Percentiles rank a stretch among this genome's conserved stretches.
phyloP scores from a whole-genome alignment of 2,113 vertebrate species.

The Psittacula cyanocephala region DNA sequence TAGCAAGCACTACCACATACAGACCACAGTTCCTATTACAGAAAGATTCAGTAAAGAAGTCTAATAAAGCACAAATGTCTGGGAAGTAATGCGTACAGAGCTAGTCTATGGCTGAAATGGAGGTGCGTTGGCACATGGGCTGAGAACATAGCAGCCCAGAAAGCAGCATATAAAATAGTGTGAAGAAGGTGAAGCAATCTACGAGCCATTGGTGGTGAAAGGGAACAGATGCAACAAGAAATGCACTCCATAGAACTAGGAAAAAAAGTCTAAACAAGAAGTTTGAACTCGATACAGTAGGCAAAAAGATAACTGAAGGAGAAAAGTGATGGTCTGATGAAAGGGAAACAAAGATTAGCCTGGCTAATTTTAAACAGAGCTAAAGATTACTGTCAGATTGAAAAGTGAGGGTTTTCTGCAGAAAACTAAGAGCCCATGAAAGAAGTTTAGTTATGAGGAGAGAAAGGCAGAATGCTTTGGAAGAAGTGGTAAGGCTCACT shows the following conservation, averaged over 20 bases:
- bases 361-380: not conserved
- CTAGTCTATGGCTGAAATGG: not conserved
- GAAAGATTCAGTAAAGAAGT: not conserved
- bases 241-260: not conserved
- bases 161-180: not conserved
- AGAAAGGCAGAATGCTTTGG: not conserved
- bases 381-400: not conserved
- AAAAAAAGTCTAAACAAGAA: not conserved
- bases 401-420: not conserved
- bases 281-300: accelerated
- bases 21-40: not conserved
- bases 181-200: not conserved
- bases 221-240: not conserved
- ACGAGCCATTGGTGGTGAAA: not conserved
- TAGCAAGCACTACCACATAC: not conserved
- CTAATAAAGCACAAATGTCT: not conserved
- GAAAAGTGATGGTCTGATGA: not conserved
- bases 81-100: not conserved
- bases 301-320: not conserved
- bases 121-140: not conserved
- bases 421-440: not conserved
- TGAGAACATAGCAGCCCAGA: not conserved
- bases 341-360: not conserved
- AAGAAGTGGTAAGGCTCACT: not conserved
- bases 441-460: not conserved